Evolutionary conservation across 2,888 invertebrate genomes (phyloP).

Genomic region (Ornithoptera priamus): DNA sequence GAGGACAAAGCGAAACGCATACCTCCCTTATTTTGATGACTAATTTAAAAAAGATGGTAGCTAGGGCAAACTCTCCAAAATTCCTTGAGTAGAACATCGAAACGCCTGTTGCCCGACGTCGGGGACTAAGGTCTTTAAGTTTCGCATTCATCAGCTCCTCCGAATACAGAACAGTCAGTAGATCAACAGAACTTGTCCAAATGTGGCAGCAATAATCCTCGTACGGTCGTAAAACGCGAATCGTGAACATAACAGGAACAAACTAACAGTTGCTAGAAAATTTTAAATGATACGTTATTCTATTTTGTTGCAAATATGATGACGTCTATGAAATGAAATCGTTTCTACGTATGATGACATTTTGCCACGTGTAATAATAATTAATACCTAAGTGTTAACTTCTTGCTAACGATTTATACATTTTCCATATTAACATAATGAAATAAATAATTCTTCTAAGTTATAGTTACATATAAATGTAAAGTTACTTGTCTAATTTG

Average conservation of each 20-base stretch:
- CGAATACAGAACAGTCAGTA: too few relatives aligned
- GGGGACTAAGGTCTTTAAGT: too few relatives aligned
- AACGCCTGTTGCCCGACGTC: too few relatives aligned
- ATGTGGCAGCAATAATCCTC: too few relatives aligned
- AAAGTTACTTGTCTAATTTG: too few relatives aligned
- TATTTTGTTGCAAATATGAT: constrained; percentile 4
- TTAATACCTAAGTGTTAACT: not conserved
- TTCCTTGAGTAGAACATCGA: too few relatives aligned
- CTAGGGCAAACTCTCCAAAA: too few relatives aligned
- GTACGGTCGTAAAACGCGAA: not conserved
- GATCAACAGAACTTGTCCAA: too few relatives aligned
- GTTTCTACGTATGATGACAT: not conserved
- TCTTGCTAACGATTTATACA: not conserved
- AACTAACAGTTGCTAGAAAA: not conserved
- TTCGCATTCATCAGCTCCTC: too few relatives aligned
- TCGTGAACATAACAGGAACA: not conserved
- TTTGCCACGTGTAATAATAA: constrained; percentile 2
- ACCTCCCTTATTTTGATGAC: too few relatives aligned
- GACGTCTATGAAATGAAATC: constrained; percentile 6
- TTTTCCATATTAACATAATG: not conserved
- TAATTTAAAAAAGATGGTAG: too few relatives aligned
- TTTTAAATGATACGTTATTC: not conserved
- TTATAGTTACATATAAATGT: not conserved
- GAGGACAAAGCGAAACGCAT: too few relatives aligned
- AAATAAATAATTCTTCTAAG: not conserved